A percentile compares a stretch with the other conserved stretches of the same genome.
Conservation (phyloP, 2,113 vertebrate genomes). For the Pleuronectes platessa region DNA sequence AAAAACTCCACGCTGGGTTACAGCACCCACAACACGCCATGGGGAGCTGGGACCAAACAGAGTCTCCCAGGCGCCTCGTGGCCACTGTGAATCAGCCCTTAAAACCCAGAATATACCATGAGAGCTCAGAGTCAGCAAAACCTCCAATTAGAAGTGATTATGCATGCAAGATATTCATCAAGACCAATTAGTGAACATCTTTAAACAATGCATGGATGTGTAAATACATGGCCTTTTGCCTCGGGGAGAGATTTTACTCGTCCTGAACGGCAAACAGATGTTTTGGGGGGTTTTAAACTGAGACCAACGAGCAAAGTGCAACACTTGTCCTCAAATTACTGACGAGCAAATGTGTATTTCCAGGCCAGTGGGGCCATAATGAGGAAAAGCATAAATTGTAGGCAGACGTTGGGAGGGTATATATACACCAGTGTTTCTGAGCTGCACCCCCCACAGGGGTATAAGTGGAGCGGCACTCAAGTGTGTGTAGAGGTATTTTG, state of each 20-base stretch:
- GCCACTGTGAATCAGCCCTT: neutral
- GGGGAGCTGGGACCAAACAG: conserved; percentile 30
- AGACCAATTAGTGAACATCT: neutral
- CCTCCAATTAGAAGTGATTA: neutral
- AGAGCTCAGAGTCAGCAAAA: neutral
- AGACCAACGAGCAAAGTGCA: neutral
- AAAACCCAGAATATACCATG: neutral
- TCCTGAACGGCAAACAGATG: neutral
- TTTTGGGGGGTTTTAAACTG: neutral
- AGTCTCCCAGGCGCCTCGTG: conserved; percentile 9
- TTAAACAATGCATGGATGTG: neutral
- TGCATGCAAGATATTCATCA: neutral
- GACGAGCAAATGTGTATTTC: neutral
- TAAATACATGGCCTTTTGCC: neutral
- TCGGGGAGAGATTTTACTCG: neutral
- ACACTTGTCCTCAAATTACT: neutral
- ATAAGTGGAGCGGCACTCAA: too few species aligned
- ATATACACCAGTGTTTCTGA: too few species aligned
- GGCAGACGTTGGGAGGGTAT: neutral
- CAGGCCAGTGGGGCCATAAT: neutral
- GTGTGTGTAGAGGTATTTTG: too few species aligned
- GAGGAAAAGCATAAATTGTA: neutral
- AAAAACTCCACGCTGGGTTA: conserved; percentile 49
- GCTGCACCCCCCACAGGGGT: too few species aligned
- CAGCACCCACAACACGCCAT: conserved; percentile 49